phyloP scores from a whole-genome alignment of 2,113 vertebrate species.

The Cynocephalus volans region DNA sequence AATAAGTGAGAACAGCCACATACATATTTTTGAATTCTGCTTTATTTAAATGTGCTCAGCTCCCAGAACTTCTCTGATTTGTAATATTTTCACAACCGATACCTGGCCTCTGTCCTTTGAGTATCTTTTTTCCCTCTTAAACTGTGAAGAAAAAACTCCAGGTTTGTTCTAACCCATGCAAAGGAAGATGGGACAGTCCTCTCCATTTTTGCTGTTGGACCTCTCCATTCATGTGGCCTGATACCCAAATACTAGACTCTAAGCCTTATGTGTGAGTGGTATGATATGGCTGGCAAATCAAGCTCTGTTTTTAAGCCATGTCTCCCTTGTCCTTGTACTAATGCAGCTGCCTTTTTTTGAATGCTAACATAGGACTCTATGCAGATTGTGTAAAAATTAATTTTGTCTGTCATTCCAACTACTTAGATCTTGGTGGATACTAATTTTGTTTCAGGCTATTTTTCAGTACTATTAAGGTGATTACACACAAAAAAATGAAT shows the following conservation, averaged over 20 bases:
- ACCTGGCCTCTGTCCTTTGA: not conserved
- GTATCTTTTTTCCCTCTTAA: not conserved
- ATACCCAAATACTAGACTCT: not conserved
- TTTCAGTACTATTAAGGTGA: not conserved
- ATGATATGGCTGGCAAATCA: not conserved
- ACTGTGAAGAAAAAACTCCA: not conserved
- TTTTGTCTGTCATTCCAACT: conserved; percentile 26
- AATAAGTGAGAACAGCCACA: not conserved
- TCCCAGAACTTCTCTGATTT: conserved; percentile 7
- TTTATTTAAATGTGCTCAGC: not conserved
- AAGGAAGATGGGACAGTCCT: not conserved
- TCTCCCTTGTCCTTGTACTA: not conserved
- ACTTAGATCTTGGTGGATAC: not conserved
- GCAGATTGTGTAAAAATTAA: not conserved
- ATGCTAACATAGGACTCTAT: not conserved
- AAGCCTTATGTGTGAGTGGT: not conserved
- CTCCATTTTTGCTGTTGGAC: not conserved
- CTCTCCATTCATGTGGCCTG: not conserved
- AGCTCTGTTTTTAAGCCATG: not conserved
- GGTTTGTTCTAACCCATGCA: conserved; percentile 12
- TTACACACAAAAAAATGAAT: not conserved
- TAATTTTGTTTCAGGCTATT: not conserved
- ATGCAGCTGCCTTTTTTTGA: not conserved
- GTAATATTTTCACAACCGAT: not conserved
- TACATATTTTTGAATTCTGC: not conserved